Conservation (phyloP, 2,888 invertebrate species). For the Parnassius orleans region DNA sequence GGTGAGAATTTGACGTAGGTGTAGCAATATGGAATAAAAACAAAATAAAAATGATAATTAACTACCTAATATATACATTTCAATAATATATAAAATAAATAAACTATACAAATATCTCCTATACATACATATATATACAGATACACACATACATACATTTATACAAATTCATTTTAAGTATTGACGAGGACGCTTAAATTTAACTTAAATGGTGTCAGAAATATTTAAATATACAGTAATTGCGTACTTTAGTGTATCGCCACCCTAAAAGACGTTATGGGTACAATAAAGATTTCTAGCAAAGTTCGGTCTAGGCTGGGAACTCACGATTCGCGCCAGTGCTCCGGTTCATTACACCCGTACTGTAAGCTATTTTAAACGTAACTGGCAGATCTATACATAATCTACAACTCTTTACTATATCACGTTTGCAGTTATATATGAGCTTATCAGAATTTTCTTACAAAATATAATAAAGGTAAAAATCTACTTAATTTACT, state of each 20-base stretch:
- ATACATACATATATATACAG: too few relatives aligned
- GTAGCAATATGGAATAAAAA: too few relatives aligned
- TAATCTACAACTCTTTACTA: conserved; percentile 1
- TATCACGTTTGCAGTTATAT: too few relatives aligned
- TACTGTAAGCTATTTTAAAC: conserved; percentile 20
- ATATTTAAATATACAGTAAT: not conserved
- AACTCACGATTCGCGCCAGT: conserved; percentile 42
- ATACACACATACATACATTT: too few relatives aligned
- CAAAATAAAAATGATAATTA: too few relatives aligned
- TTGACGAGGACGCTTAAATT: not conserved
- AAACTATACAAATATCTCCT: too few relatives aligned
- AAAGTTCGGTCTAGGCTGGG: conserved; percentile 33
- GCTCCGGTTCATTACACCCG: conserved; percentile 42
- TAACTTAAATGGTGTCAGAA: not conserved
- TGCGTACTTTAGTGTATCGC: not conserved
- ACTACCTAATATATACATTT: too few relatives aligned
- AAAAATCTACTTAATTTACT: too few relatives aligned
- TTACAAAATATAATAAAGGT: too few relatives aligned
- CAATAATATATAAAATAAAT: too few relatives aligned
- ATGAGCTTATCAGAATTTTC: too few relatives aligned
- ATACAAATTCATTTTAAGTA: not conserved
- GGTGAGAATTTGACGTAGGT: too few relatives aligned
- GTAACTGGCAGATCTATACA: not conserved
- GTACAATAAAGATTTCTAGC: conserved; percentile 1
- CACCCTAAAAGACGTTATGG: conserved; percentile 7